Evolutionary conservation across 2,797 vertebrate species (phyloP).

Genomic region (Poeciliopsis turneri): DNA sequence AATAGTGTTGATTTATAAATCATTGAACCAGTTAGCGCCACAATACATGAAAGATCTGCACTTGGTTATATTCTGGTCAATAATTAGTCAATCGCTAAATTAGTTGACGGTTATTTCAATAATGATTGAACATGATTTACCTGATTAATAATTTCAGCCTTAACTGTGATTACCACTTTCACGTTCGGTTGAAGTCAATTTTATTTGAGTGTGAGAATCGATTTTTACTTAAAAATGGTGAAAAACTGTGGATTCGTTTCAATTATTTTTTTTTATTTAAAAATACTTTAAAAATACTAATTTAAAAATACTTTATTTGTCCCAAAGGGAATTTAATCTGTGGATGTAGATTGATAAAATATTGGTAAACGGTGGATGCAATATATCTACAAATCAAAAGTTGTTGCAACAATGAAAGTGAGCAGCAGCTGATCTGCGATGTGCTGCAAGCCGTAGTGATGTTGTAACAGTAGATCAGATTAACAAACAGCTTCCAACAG

Average conservation of each 20-base stretch:
- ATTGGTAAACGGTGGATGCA: background rate
- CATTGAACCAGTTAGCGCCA: no score
- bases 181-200: background rate
- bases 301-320: background rate
- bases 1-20: no score
- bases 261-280: no score
- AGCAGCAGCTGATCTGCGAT: constrained; percentile 3
- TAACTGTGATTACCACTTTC: background rate
- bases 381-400: constrained; percentile 22
- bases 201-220: background rate
- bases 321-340: background rate
- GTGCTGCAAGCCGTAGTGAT: background rate
- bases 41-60: no score
- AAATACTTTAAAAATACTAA: background rate
- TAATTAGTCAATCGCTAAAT: no score
- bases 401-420: constrained; percentile 15
- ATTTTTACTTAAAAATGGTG: background rate
- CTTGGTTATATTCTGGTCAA: no score
- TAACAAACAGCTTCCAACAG: constrained; percentile 7
- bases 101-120: no score
- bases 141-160: background rate
- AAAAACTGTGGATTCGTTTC: background rate
- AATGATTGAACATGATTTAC: no score
- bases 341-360: background rate
- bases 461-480: constrained; percentile 20